These are phyloP conservation scores for Kryptolebias marmoratus DNA, from an alignment of 2,113 vertebrate species.

Conservation along the genomic window DNA sequence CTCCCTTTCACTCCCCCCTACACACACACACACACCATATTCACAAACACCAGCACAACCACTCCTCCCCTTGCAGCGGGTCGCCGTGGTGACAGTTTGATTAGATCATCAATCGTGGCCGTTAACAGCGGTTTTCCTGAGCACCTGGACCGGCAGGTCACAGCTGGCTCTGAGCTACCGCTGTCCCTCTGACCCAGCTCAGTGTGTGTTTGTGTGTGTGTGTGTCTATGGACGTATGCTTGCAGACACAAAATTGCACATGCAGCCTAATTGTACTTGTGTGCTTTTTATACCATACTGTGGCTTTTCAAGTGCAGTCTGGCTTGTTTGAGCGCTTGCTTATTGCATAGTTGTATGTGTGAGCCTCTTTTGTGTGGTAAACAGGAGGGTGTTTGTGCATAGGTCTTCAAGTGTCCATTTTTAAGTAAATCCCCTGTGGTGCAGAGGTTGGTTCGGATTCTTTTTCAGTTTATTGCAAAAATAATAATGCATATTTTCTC, in stretches of 20 bases:
- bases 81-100: constrained; percentile 97
- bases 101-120: constrained; percentile 99
- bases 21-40: constrained; percentile 5
- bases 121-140: constrained; percentile 98
- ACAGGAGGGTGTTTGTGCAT: not conserved
- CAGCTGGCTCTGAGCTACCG: constrained; percentile 94
- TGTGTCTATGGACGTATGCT: constrained; percentile 27
- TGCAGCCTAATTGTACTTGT: constrained; percentile 35
- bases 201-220: constrained; percentile 41
- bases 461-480: constrained; percentile 35
- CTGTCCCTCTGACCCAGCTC: constrained; percentile 87
- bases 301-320: constrained; percentile 20
- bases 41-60: constrained; percentile 27
- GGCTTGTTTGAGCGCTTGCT: constrained; percentile 1
- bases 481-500: constrained; percentile 28
- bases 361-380: not conserved
- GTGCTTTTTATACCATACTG: constrained; percentile 31
- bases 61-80: constrained; percentile 85
- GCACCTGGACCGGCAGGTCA: constrained; percentile 97
- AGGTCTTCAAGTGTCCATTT: constrained; percentile 2
- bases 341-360: not conserved
- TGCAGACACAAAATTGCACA: constrained; percentile 27
- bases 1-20: constrained; percentile 5
- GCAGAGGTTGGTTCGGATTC: constrained; percentile 12
- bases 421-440: constrained; percentile 3